A percentile compares a stretch with the other conserved stretches of the same genome.
Conservation (phyloP, 2,113 vertebrate species). For the Grammomys dolichurus region DNA sequence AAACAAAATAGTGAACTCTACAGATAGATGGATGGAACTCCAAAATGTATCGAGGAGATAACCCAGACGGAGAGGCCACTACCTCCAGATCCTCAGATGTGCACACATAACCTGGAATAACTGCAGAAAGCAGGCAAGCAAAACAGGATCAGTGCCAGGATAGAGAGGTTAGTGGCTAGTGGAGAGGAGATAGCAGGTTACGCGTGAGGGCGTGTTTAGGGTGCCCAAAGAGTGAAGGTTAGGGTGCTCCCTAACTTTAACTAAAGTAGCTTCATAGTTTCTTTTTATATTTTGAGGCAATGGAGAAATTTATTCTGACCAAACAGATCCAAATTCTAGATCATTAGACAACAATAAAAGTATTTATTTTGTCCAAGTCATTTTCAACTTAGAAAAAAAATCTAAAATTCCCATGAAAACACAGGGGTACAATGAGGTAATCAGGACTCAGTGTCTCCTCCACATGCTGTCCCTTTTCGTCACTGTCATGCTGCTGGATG, state of each 20-base stretch:
- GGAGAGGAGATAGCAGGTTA: not conserved
- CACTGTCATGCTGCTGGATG: accelerated
- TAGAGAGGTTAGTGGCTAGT: not conserved
- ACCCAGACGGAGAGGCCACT: not conserved
- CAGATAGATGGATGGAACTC: not conserved
- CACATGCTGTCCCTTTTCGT: not conserved
- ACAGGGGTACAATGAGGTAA: not conserved
- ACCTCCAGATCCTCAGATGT: not conserved
- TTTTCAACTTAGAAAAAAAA: not conserved
- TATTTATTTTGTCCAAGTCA: not conserved
- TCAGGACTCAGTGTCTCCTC: not conserved
- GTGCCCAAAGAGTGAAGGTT: not conserved
- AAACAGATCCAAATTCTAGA: not conserved
- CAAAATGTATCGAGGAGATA: not conserved
- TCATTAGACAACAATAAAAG: not conserved
- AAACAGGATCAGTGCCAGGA: not conserved
- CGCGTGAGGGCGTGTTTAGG: accelerated
- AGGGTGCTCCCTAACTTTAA: not conserved
- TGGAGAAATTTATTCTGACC: not conserved
- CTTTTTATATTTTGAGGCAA: not conserved
- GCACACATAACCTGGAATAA: not conserved
- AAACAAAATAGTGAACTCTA: not conserved
- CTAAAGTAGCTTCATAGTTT: not conserved
- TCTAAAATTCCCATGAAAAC: not conserved
- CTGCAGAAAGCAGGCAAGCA: not conserved